Evolutionary conservation across 92 coral and sea anemone genomes (phyloP).

Genomic region (Isaurus tuberculatus): DNA sequence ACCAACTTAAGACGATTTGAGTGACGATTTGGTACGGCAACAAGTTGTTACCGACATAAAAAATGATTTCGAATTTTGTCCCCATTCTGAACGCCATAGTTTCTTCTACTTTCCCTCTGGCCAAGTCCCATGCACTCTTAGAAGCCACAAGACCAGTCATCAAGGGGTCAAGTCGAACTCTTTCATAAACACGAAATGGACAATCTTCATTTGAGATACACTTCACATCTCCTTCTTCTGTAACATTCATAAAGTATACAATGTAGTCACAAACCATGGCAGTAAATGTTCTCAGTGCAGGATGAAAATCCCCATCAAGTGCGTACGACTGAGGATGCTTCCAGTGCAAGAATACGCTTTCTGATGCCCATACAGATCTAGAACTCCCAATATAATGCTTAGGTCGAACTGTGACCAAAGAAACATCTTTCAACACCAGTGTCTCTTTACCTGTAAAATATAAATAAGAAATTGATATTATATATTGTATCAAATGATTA

Average conservation of each 20-base stretch:
- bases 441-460: background rate
- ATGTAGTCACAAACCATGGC: slow-evolving; percentile 34
- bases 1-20: too few species aligned
- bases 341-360: too few species aligned
- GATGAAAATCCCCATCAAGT: too few species aligned
- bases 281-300: slow-evolving; percentile 33
- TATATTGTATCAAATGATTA: slow-evolving; percentile 4
- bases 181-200: slow-evolving; percentile 40
- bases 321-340: slow-evolving; percentile 40
- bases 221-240: slow-evolving; percentile 46
- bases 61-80: too few species aligned
- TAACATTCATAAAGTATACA: slow-evolving; percentile 15
- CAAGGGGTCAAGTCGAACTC: too few species aligned
- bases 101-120: too few species aligned
- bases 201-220: slow-evolving; percentile 39
- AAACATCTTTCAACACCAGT: background rate
- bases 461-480: background rate
- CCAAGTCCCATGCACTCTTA: too few species aligned
- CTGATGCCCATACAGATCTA: slow-evolving; percentile 54
- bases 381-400: background rate
- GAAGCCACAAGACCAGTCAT: too few species aligned
- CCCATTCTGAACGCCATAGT: too few species aligned
- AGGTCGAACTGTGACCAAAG: background rate
- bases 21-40: too few species aligned
- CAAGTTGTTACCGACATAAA: too few species aligned